These are phyloP conservation scores for Arge pagana DNA, from an alignment of 2,888 invertebrate genomes.

Conservation along the genomic window DNA sequence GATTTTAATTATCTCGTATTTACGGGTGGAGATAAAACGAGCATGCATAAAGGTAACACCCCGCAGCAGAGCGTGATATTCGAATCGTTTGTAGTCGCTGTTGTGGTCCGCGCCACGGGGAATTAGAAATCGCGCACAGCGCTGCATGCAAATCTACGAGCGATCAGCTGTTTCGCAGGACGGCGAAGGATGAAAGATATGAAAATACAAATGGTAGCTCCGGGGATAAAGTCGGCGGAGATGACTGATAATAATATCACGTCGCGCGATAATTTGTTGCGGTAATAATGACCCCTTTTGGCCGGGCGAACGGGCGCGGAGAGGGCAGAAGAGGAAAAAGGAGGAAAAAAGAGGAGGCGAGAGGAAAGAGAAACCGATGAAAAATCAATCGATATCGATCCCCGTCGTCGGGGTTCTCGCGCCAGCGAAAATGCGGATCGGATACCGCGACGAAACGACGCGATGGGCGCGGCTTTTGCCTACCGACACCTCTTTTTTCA, in stretches of 20 bases:
- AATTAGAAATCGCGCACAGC: constrained; percentile 19
- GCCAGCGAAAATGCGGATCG: no score
- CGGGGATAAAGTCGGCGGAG: no score
- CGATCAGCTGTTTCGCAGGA: constrained; percentile 13
- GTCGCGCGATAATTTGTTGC: constrained; percentile 8
- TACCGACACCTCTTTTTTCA: no score
- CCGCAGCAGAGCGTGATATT: no score
- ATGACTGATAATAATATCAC: no score
- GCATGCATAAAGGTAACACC: no score
- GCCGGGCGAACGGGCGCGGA: constrained; percentile 10
- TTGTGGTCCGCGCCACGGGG: constrained; percentile 5
- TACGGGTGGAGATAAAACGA: no score
- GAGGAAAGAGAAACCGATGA: constrained; percentile 32
- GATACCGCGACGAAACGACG: constrained; percentile 37
- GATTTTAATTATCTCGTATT: no score
- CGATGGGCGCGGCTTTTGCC: no score
- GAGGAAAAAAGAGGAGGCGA: constrained; percentile 27
- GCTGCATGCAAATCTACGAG: constrained; percentile 9
- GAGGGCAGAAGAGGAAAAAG: background rate
- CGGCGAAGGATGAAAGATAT: constrained; percentile 1
- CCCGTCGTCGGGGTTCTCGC: constrained; percentile 29
- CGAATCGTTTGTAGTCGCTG: constrained; percentile 3
- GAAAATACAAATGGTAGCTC: background rate
- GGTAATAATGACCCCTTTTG: constrained; percentile 37
- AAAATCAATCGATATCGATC: constrained; percentile 29